Conservation (phyloP, 2,113 vertebrate genomes). For the Prionailurus viverrinus region DNA sequence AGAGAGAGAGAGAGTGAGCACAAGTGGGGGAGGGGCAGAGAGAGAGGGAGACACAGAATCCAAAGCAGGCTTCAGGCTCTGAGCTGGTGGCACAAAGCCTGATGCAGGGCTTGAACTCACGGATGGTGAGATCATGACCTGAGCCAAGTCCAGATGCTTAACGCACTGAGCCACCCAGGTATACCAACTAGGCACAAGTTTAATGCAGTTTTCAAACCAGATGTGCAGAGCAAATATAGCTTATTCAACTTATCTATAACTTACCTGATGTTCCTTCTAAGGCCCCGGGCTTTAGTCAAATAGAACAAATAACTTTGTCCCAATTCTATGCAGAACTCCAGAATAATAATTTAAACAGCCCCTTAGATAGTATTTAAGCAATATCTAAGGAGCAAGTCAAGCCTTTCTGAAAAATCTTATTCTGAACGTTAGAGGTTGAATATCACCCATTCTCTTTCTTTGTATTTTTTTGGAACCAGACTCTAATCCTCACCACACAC, state of each 20-base stretch:
- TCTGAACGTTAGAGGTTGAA: slow-evolving; percentile 2
- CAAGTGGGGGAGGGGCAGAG: too few relatives aligned
- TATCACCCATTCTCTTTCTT: not conserved
- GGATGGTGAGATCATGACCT: too few relatives aligned
- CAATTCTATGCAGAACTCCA: slow-evolving; percentile 53
- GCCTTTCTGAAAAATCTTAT: not conserved
- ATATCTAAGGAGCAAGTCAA: not conserved
- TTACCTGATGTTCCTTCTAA: slow-evolving; percentile 53
- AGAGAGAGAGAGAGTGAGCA: too few relatives aligned
- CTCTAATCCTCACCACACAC: not conserved
- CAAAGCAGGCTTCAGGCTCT: too few relatives aligned
- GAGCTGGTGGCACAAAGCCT: too few relatives aligned
- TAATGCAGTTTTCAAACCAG: slow-evolving; percentile 46
- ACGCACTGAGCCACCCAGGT: too few relatives aligned
- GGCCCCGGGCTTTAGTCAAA: not conserved
- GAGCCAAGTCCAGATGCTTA: too few relatives aligned
- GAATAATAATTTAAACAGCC: slow-evolving; percentile 33
- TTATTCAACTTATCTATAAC: slow-evolving; percentile 43
- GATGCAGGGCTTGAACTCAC: too few relatives aligned
- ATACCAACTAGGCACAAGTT: not conserved
- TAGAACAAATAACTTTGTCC: slow-evolving; percentile 36
- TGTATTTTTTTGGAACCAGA: not conserved
- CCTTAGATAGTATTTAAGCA: slow-evolving; percentile 33
- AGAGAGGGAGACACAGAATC: too few relatives aligned
- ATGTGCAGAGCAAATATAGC: slow-evolving; percentile 50